phyloP scores from a whole-genome alignment of 2,797 vertebrate genomes.

The Catostomus latipinnis region DNA sequence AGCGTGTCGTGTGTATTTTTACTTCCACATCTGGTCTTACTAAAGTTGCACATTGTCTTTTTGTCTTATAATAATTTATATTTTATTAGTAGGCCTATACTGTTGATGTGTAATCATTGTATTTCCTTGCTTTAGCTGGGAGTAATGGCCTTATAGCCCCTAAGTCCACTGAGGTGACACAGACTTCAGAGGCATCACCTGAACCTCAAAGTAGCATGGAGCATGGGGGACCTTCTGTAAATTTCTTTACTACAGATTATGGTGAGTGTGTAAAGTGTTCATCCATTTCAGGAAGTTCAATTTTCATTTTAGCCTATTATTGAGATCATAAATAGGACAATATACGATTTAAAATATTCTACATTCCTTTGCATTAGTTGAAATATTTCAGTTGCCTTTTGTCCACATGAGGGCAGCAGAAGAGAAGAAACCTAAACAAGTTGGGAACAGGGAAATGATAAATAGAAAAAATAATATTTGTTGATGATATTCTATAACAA shows the following conservation, averaged over 20 bases:
- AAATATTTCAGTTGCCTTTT: neutral
- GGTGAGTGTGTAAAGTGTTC: slow-evolving; percentile 65
- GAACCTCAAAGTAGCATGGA: slow-evolving; percentile 57
- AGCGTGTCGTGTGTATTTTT: neutral
- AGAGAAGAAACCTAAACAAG: slow-evolving; percentile 3
- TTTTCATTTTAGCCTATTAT: neutral
- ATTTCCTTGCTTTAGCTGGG: slow-evolving; percentile 54
- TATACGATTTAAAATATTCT: neutral
- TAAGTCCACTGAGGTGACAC: slow-evolving; percentile 52
- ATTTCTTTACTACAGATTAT: slow-evolving; percentile 76
- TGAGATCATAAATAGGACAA: neutral
- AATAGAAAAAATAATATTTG: neutral
- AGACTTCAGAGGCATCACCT: slow-evolving; percentile 41
- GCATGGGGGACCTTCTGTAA: slow-evolving; percentile 66
- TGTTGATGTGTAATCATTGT: neutral
- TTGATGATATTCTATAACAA: neutral
- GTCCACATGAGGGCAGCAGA: slow-evolving; percentile 67
- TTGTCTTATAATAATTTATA: neutral
- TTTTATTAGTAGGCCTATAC: neutral
- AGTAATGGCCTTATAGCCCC: slow-evolving; percentile 40
- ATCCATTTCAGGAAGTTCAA: neutral
- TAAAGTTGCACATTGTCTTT: neutral
- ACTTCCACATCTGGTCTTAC: neutral
- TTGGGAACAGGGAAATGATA: too few species aligned
- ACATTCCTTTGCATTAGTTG: too few species aligned